Evolutionary conservation across 2,888 invertebrate species (phyloP).

Genomic region (Eupithecia dodoneata): DNA sequence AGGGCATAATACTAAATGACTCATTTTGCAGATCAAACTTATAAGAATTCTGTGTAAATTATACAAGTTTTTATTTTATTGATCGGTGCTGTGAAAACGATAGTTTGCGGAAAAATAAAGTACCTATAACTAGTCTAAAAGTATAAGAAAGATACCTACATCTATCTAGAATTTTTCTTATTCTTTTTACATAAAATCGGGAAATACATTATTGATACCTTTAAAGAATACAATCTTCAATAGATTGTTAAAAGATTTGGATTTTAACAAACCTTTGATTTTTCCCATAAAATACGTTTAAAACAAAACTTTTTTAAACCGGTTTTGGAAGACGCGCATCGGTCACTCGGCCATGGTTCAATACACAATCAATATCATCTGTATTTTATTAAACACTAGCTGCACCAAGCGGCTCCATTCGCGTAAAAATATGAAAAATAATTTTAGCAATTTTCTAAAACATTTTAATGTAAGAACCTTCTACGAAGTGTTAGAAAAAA

Average conservation of each 20-base stretch:
- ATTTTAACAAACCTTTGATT: no score
- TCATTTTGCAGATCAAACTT: not conserved
- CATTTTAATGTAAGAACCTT: no score
- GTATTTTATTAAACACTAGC: not conserved
- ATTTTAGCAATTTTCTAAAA: no score
- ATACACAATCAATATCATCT: not conserved
- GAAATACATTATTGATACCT: not conserved
- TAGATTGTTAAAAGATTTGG: not conserved
- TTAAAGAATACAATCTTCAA: not conserved
- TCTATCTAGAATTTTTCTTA: not conserved
- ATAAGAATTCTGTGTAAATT: not conserved
- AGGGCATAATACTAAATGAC: not conserved
- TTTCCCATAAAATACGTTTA: no score
- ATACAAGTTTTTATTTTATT: not conserved
- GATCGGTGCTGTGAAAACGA: not conserved
- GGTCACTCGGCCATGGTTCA: not conserved
- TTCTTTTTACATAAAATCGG: not conserved
- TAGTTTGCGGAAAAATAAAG: not conserved
- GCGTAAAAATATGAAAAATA: no score
- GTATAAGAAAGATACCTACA: no score
- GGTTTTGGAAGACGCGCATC: not conserved
- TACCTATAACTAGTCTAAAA: not conserved
- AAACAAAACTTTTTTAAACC: not conserved
- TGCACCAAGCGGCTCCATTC: no score
- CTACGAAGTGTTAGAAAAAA: no score